Conservation (phyloP, 2,113 vertebrate genomes). For the Hypanus sabinus region DNA sequence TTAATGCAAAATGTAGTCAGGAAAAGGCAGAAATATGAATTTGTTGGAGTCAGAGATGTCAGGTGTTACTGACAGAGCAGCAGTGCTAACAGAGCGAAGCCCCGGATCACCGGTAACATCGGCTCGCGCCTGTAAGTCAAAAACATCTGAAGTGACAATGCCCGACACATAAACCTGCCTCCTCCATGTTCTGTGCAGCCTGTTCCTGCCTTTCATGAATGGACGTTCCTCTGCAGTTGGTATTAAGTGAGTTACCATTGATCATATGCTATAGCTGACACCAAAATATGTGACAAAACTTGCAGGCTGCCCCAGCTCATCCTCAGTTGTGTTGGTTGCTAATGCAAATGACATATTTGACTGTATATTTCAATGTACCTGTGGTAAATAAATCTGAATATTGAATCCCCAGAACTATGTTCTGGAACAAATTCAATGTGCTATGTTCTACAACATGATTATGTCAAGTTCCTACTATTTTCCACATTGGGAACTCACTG, state of each 20-base stretch:
- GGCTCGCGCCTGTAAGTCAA: neutral
- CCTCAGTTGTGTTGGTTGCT: too few relatives aligned
- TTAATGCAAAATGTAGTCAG: neutral
- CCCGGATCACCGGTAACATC: neutral
- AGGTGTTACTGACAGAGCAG: neutral
- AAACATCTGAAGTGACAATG: neutral
- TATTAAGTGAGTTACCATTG: neutral
- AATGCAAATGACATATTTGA: too few relatives aligned
- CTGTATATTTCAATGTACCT: too few relatives aligned
- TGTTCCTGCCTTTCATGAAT: neutral
- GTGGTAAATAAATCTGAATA: too few relatives aligned
- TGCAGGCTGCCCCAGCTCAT: too few relatives aligned
- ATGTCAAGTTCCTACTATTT: neutral
- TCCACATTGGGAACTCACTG: neutral
- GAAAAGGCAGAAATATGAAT: neutral
- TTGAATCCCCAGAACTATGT: too few relatives aligned
- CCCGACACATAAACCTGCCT: neutral
- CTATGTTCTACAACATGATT: too few relatives aligned
- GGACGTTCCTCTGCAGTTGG: neutral
- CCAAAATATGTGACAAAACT: too few relatives aligned
- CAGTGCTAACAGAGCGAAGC: neutral
- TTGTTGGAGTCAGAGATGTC: neutral
- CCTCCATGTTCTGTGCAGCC: neutral
- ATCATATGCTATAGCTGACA: neutral
- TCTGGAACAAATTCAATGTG: too few relatives aligned